Evolutionary conservation across 2,113 vertebrate genomes (phyloP).

Genomic region (Prionailurus bengalensis): DNA sequence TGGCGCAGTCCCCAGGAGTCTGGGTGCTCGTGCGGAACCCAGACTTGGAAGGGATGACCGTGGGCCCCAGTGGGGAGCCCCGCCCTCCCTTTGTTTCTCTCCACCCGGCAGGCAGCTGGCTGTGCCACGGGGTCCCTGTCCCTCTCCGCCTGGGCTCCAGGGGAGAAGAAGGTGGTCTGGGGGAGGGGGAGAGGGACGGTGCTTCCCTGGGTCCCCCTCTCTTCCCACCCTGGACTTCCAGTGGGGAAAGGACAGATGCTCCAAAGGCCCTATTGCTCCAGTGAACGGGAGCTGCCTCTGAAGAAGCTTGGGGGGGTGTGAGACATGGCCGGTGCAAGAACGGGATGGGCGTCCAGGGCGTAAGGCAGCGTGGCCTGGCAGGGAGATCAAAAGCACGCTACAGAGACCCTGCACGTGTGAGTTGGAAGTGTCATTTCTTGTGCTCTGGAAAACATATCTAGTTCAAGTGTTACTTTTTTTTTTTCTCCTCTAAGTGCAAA

Average conservation of each 20-base stretch:
- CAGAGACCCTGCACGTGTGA: background rate
- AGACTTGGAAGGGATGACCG: background rate
- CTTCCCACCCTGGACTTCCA: background rate
- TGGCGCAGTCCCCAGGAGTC: background rate
- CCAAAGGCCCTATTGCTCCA: background rate
- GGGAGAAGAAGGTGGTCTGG: background rate
- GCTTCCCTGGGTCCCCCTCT: fast-evolving
- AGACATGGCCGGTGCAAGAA: background rate
- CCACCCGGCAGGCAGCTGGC: background rate
- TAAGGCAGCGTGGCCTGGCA: background rate
- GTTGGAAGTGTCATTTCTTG: background rate
- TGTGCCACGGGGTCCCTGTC: background rate
- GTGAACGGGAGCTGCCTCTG: background rate
- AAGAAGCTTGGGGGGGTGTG: background rate
- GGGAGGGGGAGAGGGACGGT: background rate
- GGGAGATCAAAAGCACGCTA: background rate
- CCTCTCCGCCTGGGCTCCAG: background rate
- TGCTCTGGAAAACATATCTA: background rate
- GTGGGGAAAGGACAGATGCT: background rate
- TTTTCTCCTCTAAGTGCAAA: background rate
- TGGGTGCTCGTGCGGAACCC: background rate
- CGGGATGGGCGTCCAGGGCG: background rate
- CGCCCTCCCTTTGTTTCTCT: background rate
- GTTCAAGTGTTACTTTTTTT: background rate
- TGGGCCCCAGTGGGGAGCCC: background rate